Percentiles rank a stretch among this genome's conserved stretches.
Evolutionary conservation across 2,888 invertebrate species (phyloP).

Genomic region (Agrochola lota): DNA sequence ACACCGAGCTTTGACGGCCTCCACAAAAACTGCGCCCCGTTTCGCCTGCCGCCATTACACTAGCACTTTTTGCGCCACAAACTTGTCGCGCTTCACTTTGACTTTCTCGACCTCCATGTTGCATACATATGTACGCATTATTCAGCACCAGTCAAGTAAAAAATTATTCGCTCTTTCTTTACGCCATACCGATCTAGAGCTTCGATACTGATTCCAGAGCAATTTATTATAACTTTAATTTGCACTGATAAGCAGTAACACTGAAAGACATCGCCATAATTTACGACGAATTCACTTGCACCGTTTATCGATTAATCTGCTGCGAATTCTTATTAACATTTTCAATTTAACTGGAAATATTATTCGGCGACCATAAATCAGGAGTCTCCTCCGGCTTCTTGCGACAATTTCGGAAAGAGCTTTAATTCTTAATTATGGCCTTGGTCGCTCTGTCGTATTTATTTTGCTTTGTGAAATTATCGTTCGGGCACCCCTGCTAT

Average conservation of each 20-base stretch:
- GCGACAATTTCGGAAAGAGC: conserved; percentile 84
- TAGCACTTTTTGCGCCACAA: conserved; percentile 83
- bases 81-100: conserved; percentile 84
- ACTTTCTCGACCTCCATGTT: conserved; percentile 81
- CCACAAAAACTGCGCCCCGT: conserved; percentile 86
- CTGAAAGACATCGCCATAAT: conserved; percentile 53
- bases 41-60: conserved; percentile 84
- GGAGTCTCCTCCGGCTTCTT: conserved; percentile 74
- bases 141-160: conserved; percentile 42
- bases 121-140: conserved; percentile 68
- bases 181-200: conserved; percentile 41
- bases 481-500: conserved; percentile 73
- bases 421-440: conserved; percentile 88
- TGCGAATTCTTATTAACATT: conserved; percentile 79
- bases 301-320: conserved; percentile 78
- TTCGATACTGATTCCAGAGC: conserved; percentile 24
- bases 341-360: conserved; percentile 83
- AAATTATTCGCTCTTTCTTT: conserved; percentile 16
- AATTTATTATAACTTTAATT: conserved; percentile 62
- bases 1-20: conserved; percentile 86
- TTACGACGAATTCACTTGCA: conserved; percentile 70
- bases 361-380: conserved; percentile 83
- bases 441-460: conserved; percentile 81
- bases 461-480: conserved; percentile 85
- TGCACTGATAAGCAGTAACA: conserved; percentile 62